Base-by-base conservation (phyloP, 2,888 invertebrate genomes). In the Gerosis bhagava region DNA sequence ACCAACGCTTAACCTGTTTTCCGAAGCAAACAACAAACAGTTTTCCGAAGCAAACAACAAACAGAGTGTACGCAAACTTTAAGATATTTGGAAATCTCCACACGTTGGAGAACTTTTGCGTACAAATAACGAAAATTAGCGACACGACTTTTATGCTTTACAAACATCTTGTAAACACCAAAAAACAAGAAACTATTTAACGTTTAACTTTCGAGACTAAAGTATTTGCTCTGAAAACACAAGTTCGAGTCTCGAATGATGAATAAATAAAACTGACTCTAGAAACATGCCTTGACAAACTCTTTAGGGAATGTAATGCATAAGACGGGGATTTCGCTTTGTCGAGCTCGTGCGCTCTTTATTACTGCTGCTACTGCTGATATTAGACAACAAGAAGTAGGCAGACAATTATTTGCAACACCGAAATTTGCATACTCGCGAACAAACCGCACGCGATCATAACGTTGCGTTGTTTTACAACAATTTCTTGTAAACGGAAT, bases 41-140 rank as follows among this genome's bases (percentile, higher is more conserved):
- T 32, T 32, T 26, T 17, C 13, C 36, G 16, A 11, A 4, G 45
- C 39, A 46, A 40, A 46, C 28, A 44, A 36, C 44, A 39, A 46
- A 46, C 46, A 39, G 31, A 37, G 25, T 21, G 29, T 45, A 34
- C 32, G 46, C 26, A 46, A 46, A 46, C 46, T 40, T 46, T 46
- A 45, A 39, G 39, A 46, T 37, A 46, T 46, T 47, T 47, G 39
- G 39, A 47, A 47, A 47, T 47, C 57, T 57, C 44, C 21, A 34
- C 46, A 46, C 46, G 46, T 39, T 15, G 26, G 53, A 54, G 50
- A 49, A 62, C 56, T 67, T 75, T 81, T 66, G 65, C 77, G 64
- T 50, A 68, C 71, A 81, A 76, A 82, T 62, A 76, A 69, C 53
- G 62, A 64, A 69, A 70, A 79, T 77, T 77, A 77, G 75, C 78